Percentiles rank a stretch among this genome's conserved stretches.
Conservation (phyloP, 2,113 vertebrate species). For the Erpornis zantholeuca region DNA sequence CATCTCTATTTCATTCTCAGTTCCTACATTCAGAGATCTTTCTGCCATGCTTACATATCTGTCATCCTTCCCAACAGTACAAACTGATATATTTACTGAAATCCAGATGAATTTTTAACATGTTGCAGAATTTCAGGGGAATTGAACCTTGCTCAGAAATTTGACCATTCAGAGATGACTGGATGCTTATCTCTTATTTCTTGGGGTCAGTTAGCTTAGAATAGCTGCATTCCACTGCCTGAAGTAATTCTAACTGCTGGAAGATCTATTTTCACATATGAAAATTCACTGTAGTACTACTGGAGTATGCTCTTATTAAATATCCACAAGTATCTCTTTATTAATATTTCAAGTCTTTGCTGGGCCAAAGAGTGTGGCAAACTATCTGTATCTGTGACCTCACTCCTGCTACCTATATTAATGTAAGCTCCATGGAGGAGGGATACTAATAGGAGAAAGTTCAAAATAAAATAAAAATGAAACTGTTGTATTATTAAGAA, state of each 20-base stretch:
- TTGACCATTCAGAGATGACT: not conserved
- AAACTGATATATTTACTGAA: not conserved
- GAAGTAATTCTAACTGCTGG: not conserved
- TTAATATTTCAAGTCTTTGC: not conserved
- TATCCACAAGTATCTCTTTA: not conserved
- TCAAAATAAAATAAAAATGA: not conserved
- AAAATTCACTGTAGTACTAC: not conserved
- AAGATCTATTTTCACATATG: not conserved
- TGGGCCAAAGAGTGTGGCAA: not conserved
- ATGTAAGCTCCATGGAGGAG: not conserved
- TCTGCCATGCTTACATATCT: too few relatives aligned
- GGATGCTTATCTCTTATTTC: not conserved
- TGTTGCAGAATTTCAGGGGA: not conserved
- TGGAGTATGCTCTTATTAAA: not conserved
- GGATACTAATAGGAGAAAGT: not conserved
- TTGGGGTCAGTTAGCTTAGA: not conserved
- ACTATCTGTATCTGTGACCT: not conserved
- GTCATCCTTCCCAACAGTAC: too few relatives aligned
- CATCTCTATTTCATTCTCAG: too few relatives aligned
- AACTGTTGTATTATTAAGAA: not conserved
- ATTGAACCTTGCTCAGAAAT: not conserved
- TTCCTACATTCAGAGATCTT: too few relatives aligned
- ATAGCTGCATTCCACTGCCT: not conserved
- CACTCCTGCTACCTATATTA: accelerated
- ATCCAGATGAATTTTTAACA: not conserved